These are phyloP conservation scores for Zaprionus obscuricornis DNA, from an alignment of 2,888 invertebrate species.

Conservation along the genomic window DNA sequence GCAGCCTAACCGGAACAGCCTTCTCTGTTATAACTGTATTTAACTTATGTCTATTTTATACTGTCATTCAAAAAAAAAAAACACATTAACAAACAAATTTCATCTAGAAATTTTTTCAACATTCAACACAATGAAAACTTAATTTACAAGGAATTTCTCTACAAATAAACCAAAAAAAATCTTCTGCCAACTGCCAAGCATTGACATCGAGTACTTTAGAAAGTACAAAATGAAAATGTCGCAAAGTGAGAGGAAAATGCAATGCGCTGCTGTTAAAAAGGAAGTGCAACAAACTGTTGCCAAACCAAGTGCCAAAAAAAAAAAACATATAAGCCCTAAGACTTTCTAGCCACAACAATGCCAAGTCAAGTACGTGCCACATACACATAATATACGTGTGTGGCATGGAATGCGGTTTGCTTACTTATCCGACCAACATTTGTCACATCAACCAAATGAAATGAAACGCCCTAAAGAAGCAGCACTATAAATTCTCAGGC, in stretches of 20 bases:
- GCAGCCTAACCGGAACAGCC: constrained; percentile 16
- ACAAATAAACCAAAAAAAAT: neutral
- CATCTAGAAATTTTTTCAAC: too few relatives aligned
- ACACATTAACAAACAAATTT: too few relatives aligned
- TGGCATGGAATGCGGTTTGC: too few relatives aligned
- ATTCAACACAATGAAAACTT: neutral
- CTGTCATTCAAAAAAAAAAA: too few relatives aligned
- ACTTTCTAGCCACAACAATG: constrained; percentile 31
- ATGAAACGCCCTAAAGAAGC: constrained; percentile 15
- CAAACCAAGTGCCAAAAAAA: constrained; percentile 42
- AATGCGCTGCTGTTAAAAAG: too few relatives aligned
- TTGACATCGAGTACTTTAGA: neutral
- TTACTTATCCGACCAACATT: constrained; percentile 34
- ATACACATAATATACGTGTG: too few relatives aligned
- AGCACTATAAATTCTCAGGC: constrained; percentile 42
- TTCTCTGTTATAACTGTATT: too few relatives aligned
- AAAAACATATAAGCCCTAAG: too few relatives aligned
- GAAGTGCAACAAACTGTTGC: constrained; percentile 4
- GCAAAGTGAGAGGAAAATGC: too few relatives aligned
- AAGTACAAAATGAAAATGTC: too few relatives aligned
- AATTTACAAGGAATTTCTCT: neutral
- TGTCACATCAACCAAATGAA: constrained; percentile 29
- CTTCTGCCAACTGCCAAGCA: neutral
- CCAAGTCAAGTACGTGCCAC: too few relatives aligned
- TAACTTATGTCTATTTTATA: too few relatives aligned